These are phyloP conservation scores for Amphilophus citrinellus DNA, from an alignment of 2,113 vertebrate genomes.

Conservation along the genomic window DNA sequence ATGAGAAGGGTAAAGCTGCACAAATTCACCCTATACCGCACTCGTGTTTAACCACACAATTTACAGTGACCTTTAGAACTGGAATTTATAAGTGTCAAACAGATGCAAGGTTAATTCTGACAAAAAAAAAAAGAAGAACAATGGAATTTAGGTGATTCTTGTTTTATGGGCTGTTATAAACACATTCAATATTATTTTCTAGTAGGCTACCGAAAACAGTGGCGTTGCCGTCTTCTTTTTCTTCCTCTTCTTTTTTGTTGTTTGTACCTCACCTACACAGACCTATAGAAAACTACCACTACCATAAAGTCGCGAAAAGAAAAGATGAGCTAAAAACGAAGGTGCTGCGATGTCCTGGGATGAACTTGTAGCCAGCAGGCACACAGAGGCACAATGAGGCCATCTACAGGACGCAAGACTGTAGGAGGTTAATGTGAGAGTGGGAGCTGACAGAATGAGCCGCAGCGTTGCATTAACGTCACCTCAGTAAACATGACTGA, in stretches of 20 bases:
- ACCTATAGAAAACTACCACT: neutral
- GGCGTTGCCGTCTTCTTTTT: neutral
- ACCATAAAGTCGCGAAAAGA: conserved; percentile 6
- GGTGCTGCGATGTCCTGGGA: conserved; percentile 17
- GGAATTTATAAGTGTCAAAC: neutral
- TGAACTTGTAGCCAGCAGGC: conserved; percentile 54
- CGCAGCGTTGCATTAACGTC: conserved; percentile 46
- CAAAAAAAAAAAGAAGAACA: no score
- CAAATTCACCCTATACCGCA: neutral
- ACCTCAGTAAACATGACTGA: conserved; percentile 54
- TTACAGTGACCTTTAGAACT: neutral
- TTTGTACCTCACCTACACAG: neutral
- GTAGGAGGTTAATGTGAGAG: neutral
- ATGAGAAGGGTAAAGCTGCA: neutral
- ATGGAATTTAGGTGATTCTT: neutral
- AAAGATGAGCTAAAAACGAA: conserved; percentile 10
- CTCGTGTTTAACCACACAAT: neutral
- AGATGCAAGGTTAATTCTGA: neutral
- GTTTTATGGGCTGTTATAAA: neutral
- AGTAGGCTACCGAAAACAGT: neutral
- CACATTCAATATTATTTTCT: neutral
- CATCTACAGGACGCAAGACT: conserved; percentile 72
- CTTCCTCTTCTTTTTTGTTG: no score
- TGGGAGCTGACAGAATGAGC: conserved; percentile 17
- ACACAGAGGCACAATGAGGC: conserved; percentile 68